Percentiles rank a stretch among this genome's conserved stretches.
Evolutionary conservation across 2,797 vertebrate genomes (phyloP).

Genomic region (Gobionotothen gibberifrons): DNA sequence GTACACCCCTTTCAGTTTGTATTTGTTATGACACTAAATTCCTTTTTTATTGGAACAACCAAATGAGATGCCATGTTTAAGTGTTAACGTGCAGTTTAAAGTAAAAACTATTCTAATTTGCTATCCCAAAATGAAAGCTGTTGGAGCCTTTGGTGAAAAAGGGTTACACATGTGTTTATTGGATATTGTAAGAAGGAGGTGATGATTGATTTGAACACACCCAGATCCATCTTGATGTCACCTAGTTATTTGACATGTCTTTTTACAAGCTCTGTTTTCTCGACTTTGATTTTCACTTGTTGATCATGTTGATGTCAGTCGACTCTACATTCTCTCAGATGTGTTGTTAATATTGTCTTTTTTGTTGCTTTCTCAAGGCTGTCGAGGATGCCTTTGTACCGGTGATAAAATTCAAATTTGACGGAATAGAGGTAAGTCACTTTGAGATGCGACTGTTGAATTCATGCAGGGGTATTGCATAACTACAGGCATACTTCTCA

Average conservation of each 20-base stretch:
- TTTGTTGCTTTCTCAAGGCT: slow-evolving; percentile 82
- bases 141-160: neutral
- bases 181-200: neutral
- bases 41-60: neutral
- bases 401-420: slow-evolving; percentile 98
- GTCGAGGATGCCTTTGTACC: slow-evolving; percentile 99
- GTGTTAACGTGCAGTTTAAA: neutral
- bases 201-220: neutral
- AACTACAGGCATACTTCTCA: neutral
- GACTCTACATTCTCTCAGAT: neutral
- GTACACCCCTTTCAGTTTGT: neutral
- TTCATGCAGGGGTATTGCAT: neutral
- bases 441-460: neutral
- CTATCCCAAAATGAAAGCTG: neutral
- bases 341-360: slow-evolving; percentile 38
- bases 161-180: neutral
- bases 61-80: neutral
- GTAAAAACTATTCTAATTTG: neutral
- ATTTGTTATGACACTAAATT: neutral
- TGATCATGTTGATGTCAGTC: neutral
- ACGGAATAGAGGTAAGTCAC: slow-evolving; percentile 93
- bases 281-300: neutral
- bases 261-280: neutral
- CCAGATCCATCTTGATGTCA: neutral
- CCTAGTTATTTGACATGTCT: neutral